A percentile compares a stretch with the other conserved stretches of the same genome.
These are phyloP conservation scores for Aulostomus chinensis DNA, from an alignment of 2,797 vertebrate species.

Conservation along the genomic window DNA sequence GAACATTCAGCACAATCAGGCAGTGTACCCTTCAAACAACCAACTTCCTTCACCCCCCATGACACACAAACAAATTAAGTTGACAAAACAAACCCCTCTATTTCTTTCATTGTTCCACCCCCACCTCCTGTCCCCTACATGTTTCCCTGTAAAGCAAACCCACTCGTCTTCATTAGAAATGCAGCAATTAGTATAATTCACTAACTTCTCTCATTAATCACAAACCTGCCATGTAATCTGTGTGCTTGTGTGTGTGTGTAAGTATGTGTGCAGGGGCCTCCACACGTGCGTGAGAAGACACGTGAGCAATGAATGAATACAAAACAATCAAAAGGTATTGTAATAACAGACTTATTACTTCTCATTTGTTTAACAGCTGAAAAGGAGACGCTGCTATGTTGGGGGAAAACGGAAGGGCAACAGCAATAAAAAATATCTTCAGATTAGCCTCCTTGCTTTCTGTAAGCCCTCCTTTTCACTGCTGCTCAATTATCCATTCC, in stretches of 20 bases:
- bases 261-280: too few species aligned
- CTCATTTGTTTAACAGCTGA: slow-evolving; percentile 73
- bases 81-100: slow-evolving; percentile 50
- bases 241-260: too few species aligned
- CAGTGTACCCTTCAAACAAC: slow-evolving; percentile 46
- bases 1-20: too few species aligned
- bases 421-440: slow-evolving; percentile 9
- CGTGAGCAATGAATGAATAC: slow-evolving; percentile 49
- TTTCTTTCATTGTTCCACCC: slow-evolving; percentile 30
- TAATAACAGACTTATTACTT: slow-evolving; percentile 73
- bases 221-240: slow-evolving; percentile 71
- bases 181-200: slow-evolving; percentile 76
- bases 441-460: slow-evolving; percentile 17
- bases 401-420: slow-evolving; percentile 6
- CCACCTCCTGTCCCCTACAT: neutral
- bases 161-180: slow-evolving; percentile 75
- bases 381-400: slow-evolving; percentile 33
- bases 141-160: slow-evolving; percentile 47
- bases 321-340: slow-evolving; percentile 72
- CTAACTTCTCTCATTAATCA: slow-evolving; percentile 77
- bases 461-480: slow-evolving; percentile 16
- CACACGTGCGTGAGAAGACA: too few species aligned
- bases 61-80: slow-evolving; percentile 55
- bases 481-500: slow-evolving; percentile 43
- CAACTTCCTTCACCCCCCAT: neutral